phyloP scores from a whole-genome alignment of 2,797 vertebrate genomes.

The Sciaenops ocellatus region DNA sequence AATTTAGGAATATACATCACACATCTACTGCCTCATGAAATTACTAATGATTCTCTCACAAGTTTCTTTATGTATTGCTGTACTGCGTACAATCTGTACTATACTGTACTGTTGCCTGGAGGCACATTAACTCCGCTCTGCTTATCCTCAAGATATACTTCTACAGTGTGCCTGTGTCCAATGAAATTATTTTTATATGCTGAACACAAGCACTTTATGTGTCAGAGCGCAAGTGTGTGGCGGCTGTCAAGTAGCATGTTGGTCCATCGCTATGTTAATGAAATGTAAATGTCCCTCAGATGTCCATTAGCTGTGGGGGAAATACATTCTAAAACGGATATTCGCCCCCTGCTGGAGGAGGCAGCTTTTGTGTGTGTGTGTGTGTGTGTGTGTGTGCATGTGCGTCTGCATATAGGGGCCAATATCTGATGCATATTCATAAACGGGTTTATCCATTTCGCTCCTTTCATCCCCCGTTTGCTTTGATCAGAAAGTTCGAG shows the following conservation, averaged over 20 bases:
- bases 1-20: background rate
- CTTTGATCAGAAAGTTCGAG: conserved; percentile 69
- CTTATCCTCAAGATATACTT: conserved; percentile 30
- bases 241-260: background rate
- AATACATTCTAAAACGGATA: conserved; percentile 4
- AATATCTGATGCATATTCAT: conserved; percentile 53
- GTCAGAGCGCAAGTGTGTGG: conserved; percentile 14
- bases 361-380: conserved; percentile 1
- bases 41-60: conserved; percentile 8
- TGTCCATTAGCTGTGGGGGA: background rate
- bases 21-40: conserved; percentile 1
- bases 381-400: background rate
- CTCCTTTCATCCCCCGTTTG: conserved; percentile 45
- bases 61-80: conserved; percentile 20
- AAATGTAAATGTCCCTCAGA: conserved; percentile 7
- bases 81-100: conserved; percentile 8
- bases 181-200: conserved; percentile 8
- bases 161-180: background rate
- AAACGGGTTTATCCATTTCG: conserved; percentile 37
- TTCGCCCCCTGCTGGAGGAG: conserved; percentile 26
- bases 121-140: conserved; percentile 34
- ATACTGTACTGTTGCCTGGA: conserved; percentile 20
- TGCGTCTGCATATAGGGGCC: background rate
- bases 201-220: conserved; percentile 21
- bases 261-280: background rate